Evolutionary conservation across 2,888 invertebrate genomes (phyloP), one percentile per base, ranked within the genome.

Genomic region (Aplocera efformata): DNA sequence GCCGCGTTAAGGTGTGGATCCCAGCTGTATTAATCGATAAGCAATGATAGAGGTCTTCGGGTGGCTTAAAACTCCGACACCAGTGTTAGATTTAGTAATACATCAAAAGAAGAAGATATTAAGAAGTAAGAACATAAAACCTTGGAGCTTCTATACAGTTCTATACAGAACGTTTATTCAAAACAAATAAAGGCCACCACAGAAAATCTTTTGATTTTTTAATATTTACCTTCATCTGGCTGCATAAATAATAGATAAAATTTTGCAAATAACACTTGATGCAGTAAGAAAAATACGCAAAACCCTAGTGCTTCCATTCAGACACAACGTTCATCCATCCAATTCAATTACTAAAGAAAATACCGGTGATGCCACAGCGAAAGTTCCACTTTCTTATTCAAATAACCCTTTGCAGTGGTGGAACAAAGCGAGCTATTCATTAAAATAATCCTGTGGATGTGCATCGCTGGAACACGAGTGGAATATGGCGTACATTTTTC

Each of bases 271-370:
- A n/a, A 5, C 6, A 20, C 20, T 20, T 22, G 26, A 32, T 17
- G 6, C 7, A 24, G 8, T 24, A 33, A 13, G 23, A 42, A 45
- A 41, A 42, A 52, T 36, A 46, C 40, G 33, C 40, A 32, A 35
- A 44, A 34, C 49, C 50, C 56, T 45, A 48, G 51, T 58, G 62
- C 61, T 66, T 55, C 55, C 43, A 55, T 61, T 68, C 52, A 60
- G 66, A 66, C 55, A 56, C 60, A 68, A 63, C 57, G 50, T 62
- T 72, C 71, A 71, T 77, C 68, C 71, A 67, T 72, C 68, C 75
- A 79, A 82, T 84, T 80, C 79, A 79, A 83, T 83, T 83, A 81
- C 72, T 47, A 74, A 80, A 69, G 72, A 79, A 81, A 80, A 79
- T 71, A 73, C 67, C 63, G 60, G 35, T 28, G 36, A 36, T 43